Evolutionary conservation across 2,888 invertebrate genomes (phyloP), one percentile per base, ranked within the genome.

Genomic region (Muschampia plurimacula): DNA sequence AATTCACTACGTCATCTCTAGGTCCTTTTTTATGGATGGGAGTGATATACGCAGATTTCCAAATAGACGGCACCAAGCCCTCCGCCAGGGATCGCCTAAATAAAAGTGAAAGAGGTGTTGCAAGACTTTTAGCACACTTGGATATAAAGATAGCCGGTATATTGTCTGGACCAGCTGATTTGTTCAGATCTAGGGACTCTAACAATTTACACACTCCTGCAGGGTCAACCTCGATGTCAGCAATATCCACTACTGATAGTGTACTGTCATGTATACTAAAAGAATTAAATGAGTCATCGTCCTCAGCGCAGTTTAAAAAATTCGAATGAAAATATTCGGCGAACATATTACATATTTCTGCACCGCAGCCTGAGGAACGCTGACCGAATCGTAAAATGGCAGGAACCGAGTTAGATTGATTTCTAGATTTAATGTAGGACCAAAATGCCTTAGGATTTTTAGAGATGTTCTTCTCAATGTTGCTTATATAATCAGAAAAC

Each of bases 351-450:
- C 64, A 70, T 0, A 70, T 64, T 28, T 70, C 64, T 32, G 55
- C 28, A 0, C 69, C 69, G 10, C 10, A 6, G 7, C n/a, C n/a
- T 12, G 69, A 70, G 0, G 28, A 55, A 10, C 12, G 22, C 10
- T 6, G 6, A 2, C 55, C 55, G 6, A n/a, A 39, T 10, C 41
- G 28, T 4, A 70, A 3, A 12, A 57, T 3, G 9, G 70, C 55
- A 0, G 64, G 70, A 12, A 28, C 4, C 0, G 52, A 12, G n/a
- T 71, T 71, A 36, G 44, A n/a, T 2, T 64, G 64, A n/a, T 70
- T 28, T 64, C 12, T 70, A 10, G 69, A 64, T 46, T 70, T 67
- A 2, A 66, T 60, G 10, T 70, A 70, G 9, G 70, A 57, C 70
- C 70, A 70, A 12, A 70, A 70, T 0, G 57, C 46, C 39, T 39